phyloP scores from a whole-genome alignment of 2,113 vertebrate genomes.

The Cichladusa arquata region DNA sequence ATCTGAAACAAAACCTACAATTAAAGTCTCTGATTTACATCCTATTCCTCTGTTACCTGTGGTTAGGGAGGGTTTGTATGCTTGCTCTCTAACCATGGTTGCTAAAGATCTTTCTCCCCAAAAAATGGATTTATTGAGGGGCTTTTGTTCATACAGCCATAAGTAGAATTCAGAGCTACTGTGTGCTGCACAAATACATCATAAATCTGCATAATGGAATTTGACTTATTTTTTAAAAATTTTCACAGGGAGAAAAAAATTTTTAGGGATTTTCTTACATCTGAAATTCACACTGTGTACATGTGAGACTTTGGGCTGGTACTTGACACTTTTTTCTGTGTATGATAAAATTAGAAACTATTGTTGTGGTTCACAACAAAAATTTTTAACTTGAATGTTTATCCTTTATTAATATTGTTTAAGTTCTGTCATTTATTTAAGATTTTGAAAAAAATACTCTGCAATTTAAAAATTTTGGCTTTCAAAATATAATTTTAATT shows the following conservation, averaged over 20 bases:
- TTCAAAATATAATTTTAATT: background rate
- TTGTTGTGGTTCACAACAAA: background rate
- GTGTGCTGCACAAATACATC: background rate
- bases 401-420: background rate
- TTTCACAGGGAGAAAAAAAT: background rate
- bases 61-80: background rate
- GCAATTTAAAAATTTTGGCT: background rate
- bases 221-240: background rate
- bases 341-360: background rate
- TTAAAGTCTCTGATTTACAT: background rate
- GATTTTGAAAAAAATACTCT: background rate
- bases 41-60: background rate
- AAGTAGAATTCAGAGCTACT: background rate
- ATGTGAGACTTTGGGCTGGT: background rate
- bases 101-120: background rate
- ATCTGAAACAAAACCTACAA: background rate
- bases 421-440: background rate
- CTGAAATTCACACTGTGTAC: background rate
- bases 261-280: background rate
- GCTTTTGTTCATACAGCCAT: background rate
- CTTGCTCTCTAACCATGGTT: background rate
- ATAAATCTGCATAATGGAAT: background rate
- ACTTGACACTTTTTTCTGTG: background rate
- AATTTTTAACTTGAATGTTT: background rate
- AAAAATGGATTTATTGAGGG: background rate